A percentile compares a stretch with the other conserved stretches of the same genome.
Evolutionary conservation across 2,797 vertebrate genomes (phyloP).

Genomic region (Takifugu rubripes): DNA sequence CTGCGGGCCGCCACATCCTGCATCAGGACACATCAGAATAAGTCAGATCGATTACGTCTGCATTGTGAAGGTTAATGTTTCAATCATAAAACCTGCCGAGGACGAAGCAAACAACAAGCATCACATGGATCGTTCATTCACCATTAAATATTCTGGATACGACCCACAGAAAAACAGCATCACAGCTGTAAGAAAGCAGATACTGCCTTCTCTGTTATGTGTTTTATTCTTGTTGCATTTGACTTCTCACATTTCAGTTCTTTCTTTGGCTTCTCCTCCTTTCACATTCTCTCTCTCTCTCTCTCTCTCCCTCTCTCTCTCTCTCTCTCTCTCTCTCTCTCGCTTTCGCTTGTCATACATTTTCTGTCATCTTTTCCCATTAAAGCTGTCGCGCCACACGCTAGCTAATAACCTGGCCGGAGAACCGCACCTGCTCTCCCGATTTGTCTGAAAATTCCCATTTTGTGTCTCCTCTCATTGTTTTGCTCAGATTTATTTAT

Average conservation of each 20-base stretch:
- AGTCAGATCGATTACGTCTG: no score
- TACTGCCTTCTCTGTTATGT: slow-evolving; percentile 22
- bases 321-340: no score
- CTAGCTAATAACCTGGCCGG: slow-evolving; percentile 55
- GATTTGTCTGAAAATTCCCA: slow-evolving; percentile 33
- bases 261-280: slow-evolving; percentile 33
- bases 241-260: slow-evolving; percentile 15
- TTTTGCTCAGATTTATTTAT: not conserved
- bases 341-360: not conserved
- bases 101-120: no score
- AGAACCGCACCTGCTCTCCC: slow-evolving; percentile 54
- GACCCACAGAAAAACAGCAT: not conserved
- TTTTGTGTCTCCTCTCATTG: slow-evolving; percentile 6
- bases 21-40: no score
- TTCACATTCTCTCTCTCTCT: slow-evolving; percentile 36
- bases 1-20: no score
- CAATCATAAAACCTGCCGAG: no score
- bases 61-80: no score
- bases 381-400: slow-evolving; percentile 53
- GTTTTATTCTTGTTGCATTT: slow-evolving; percentile 33
- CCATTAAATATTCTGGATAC: no score
- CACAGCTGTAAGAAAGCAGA: not conserved
- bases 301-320: no score
- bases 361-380: slow-evolving; percentile 58
- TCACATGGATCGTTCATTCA: no score